Conservation (phyloP, 2,797 vertebrate species). For the Babyrousa celebensis region DNA sequence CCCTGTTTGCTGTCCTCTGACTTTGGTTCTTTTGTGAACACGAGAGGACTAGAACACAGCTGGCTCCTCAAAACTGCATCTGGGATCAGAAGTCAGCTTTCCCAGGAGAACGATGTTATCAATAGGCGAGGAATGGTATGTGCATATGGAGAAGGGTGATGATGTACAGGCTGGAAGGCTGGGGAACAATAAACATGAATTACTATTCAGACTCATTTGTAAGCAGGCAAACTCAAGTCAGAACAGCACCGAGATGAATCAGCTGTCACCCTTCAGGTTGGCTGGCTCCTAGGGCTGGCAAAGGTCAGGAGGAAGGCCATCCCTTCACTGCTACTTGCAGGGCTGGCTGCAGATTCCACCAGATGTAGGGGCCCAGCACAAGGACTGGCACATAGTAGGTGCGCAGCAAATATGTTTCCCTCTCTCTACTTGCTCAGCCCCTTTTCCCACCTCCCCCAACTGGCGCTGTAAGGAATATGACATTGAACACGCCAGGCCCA, state of each 20-base stretch:
- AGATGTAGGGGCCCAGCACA: neutral
- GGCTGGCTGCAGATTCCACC: neutral
- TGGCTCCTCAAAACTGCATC: neutral
- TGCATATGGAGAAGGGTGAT: neutral
- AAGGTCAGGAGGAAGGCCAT: neutral
- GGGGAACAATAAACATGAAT: neutral
- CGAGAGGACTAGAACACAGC: neutral
- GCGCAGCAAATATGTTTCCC: neutral
- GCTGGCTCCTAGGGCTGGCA: neutral
- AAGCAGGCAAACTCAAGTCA: neutral
- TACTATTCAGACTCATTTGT: neutral
- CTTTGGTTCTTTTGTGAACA: slow-evolving; percentile 24
- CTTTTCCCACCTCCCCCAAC: accelerated
- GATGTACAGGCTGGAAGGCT: neutral
- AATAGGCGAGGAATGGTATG: neutral
- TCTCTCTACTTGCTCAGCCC: neutral
- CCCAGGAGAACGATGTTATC: neutral
- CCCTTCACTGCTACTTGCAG: neutral
- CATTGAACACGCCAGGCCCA: neutral
- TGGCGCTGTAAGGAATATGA: neutral
- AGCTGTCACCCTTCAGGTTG: neutral
- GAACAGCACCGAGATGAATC: neutral
- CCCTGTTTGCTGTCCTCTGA: neutral
- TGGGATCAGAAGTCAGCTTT: neutral
- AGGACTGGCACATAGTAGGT: neutral